Evolutionary conservation across 1,140 invertebrate species (phyloP).

Genomic region (Danaus plexippus): DNA sequence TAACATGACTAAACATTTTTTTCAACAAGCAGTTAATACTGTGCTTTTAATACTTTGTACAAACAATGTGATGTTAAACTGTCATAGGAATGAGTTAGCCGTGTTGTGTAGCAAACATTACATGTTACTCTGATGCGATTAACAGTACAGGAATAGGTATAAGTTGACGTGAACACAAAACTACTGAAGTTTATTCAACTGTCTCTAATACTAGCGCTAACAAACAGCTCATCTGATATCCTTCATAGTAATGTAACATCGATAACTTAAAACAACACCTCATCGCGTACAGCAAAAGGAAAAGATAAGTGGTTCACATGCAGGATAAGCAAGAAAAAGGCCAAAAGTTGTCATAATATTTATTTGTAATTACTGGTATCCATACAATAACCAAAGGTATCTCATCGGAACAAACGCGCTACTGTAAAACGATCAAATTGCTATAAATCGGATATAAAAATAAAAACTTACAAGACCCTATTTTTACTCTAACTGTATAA

Average conservation of each 20-base stretch:
- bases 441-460: slow-evolving; percentile 55
- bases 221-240: not conserved
- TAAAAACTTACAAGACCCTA: slow-evolving; percentile 56
- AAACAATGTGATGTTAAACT: too few species aligned
- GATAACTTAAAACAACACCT: not conserved
- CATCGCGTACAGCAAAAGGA: slow-evolving; percentile 26
- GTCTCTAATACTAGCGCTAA: not conserved
- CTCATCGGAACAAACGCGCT: slow-evolving; percentile 34
- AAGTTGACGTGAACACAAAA: too few species aligned
- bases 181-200: not conserved
- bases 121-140: too few species aligned
- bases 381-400: slow-evolving; percentile 49
- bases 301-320: slow-evolving; percentile 40
- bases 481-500: slow-evolving; percentile 30
- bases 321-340: slow-evolving; percentile 60
- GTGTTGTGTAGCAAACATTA: too few species aligned
- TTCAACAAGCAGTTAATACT: too few species aligned
- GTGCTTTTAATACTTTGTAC: too few species aligned
- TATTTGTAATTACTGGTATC: slow-evolving; percentile 56
- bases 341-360: slow-evolving; percentile 56
- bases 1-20: too few species aligned
- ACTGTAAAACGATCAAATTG: slow-evolving; percentile 31
- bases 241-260: not conserved
- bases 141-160: too few species aligned
- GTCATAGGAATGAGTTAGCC: too few species aligned